These are phyloP conservation scores for Echinarachnius parma DNA, from an alignment of 53 echinoderm and acorn worm species.

Conservation along the genomic window DNA sequence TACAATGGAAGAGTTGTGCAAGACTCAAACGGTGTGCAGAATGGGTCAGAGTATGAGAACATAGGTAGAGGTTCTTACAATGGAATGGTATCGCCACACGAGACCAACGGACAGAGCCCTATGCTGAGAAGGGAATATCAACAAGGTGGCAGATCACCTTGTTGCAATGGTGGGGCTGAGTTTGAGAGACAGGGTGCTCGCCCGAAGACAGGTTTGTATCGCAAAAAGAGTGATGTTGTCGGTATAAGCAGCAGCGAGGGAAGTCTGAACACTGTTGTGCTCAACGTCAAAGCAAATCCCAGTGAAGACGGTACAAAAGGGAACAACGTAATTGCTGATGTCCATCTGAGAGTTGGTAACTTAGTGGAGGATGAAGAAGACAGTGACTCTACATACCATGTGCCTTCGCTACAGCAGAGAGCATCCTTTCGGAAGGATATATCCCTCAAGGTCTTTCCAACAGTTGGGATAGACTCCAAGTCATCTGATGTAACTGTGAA, in stretches of 20 bases:
- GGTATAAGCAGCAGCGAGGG: not conserved
- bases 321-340: constrained; percentile 25
- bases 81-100: constrained; percentile 1
- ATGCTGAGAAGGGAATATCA: not conserved
- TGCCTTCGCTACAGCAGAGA: constrained; percentile 28
- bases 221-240: constrained; percentile 19
- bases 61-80: not conserved
- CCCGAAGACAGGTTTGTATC: constrained; percentile 29
- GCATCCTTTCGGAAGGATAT: constrained; percentile 30
- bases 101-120: not conserved
- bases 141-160: not conserved
- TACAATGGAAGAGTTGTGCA: not conserved
- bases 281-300: constrained; percentile 26
- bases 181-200: constrained; percentile 39
- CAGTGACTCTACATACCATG: not conserved
- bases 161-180: constrained; percentile 8
- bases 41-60: constrained; percentile 4
- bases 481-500: constrained; percentile 29
- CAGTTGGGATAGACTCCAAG: constrained; percentile 1
- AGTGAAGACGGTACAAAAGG: constrained; percentile 9
- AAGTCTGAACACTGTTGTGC: not conserved
- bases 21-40: not conserved
- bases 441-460: constrained; percentile 21
- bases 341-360: constrained; percentile 23
- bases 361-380: constrained; percentile 10